A percentile compares a stretch with the other conserved stretches of the same genome.
These are phyloP conservation scores for Heterodera schachtii DNA, from an alignment of 1,140 invertebrate genomes.

Conservation along the genomic window DNA sequence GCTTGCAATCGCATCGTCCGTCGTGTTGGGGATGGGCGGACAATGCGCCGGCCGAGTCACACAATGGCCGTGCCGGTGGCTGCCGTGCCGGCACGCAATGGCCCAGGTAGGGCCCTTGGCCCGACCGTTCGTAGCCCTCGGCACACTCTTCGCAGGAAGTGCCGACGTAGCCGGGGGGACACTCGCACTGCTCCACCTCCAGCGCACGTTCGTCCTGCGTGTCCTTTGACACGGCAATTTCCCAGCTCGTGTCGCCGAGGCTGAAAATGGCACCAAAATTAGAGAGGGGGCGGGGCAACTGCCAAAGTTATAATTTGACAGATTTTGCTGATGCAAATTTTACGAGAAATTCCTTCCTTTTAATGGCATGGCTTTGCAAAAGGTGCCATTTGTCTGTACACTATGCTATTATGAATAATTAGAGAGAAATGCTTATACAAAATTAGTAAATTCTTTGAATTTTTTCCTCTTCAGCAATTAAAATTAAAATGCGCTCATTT, in stretches of 20 bases:
- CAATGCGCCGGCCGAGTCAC: conserved; percentile 53
- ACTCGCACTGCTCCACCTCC: conserved; percentile 83
- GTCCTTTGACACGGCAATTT: conserved; percentile 62
- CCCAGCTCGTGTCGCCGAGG: conserved; percentile 62
- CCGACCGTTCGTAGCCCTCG: conserved; percentile 79
- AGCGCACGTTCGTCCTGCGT: conserved; percentile 71
- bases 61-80: conserved; percentile 34
- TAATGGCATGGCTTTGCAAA: too few species aligned
- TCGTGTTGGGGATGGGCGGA: conserved; percentile 54
- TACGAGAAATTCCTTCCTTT: too few species aligned
- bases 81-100: conserved; percentile 70
- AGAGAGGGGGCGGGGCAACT: neutral
- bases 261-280: conserved; percentile 43
- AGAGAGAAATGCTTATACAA: too few species aligned
- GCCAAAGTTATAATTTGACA: conserved; percentile 1
- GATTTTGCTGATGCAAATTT: conserved; percentile 3
- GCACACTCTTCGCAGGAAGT: conserved; percentile 88
- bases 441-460: too few species aligned
- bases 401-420: too few species aligned
- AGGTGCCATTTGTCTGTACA: too few species aligned
- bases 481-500: too few species aligned
- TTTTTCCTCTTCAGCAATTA: too few species aligned
- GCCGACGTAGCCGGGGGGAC: conserved; percentile 80
- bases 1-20: conserved; percentile 80
- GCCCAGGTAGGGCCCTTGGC: conserved; percentile 79